Evolutionary conservation across 64 coral and sea anemone genomes (phyloP), one percentile per base, ranked within the genome.

Genomic region (Anthopleura sola): DNA sequence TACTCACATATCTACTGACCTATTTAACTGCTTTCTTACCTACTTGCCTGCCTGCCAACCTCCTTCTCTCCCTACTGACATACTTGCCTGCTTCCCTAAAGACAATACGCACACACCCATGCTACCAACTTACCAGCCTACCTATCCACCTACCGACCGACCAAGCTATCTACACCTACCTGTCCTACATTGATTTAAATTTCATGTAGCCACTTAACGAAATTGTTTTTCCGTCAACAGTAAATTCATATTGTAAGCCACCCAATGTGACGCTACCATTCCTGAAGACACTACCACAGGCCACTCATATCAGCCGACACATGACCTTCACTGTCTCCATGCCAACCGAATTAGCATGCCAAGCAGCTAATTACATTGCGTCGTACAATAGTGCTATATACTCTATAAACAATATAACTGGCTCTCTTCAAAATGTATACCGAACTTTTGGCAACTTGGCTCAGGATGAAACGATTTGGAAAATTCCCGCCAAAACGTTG

Each of bases 191-290:
- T 2, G 1, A 53, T 13, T 14, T 53, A 12, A 12, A 53, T 53
- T 13, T 6, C 50, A 53, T 12, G 50, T 53, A 44, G 24, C 26
- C 29, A 34, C 26, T 1, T 71, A 14, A 29, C 11, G 16, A 54
- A 38, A 82, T 82, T 10, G 60, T 57, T 33, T 21, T 29, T 80
- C 8, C 84, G 16, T 91, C 24, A 88, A 20, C 56, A 97, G 94
- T 37, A 28, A 86, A 88, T 75, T 83, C 78, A 20, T 69, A 50
- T 28, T 97, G 94, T 68, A 86, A 37, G 20, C 90, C 94, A 57
- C 90, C 90, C 24, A 93, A 97, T 38, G 55, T 88, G 8, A 86
- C 83, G 18, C 46, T 86, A 36, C 69, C 94, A 17, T 86, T 97
- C 39, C 80, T 90, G 40, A 83, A 10, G 18, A 86, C 39, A 54